A percentile compares a stretch with the other conserved stretches of the same genome.
These are phyloP conservation scores for Odontothrips loti DNA, from an alignment of 2,888 invertebrate genomes.

Conservation along the genomic window DNA sequence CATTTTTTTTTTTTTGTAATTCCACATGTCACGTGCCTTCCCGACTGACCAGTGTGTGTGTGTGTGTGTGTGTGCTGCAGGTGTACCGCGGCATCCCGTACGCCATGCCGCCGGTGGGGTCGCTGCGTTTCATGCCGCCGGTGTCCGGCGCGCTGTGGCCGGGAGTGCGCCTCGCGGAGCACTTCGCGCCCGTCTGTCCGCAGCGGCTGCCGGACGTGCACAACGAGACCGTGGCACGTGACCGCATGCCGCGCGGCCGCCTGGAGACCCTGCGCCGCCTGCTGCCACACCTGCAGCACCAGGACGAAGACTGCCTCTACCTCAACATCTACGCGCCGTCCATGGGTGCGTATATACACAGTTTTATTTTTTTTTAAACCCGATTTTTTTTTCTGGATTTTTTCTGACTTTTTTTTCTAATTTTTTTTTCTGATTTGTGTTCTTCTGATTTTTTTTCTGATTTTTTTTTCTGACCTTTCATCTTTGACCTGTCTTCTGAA, in stretches of 20 bases:
- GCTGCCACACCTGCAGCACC: slow-evolving; percentile 80
- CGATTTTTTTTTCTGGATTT: too few species aligned
- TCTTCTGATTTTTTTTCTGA: too few species aligned
- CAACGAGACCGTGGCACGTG: slow-evolving; percentile 77
- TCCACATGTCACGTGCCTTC: too few species aligned
- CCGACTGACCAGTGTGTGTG: not conserved
- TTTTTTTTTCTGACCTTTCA: too few species aligned
- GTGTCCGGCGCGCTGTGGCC: slow-evolving; percentile 90
- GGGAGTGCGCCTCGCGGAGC: slow-evolving; percentile 81
- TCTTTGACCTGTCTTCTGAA: too few species aligned
- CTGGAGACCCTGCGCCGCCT: slow-evolving; percentile 83
- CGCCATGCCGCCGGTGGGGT: slow-evolving; percentile 85
- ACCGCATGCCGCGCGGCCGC: slow-evolving; percentile 82
- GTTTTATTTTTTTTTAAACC: not conserved
- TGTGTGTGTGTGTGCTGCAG: slow-evolving; percentile 44
- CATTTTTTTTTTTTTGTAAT: too few species aligned
- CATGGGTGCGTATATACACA: slow-evolving; percentile 64
- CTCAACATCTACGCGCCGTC: slow-evolving; percentile 95
- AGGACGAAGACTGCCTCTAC: slow-evolving; percentile 95
- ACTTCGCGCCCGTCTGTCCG: slow-evolving; percentile 87
- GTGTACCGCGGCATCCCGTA: slow-evolving; percentile 92
- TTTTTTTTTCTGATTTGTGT: too few species aligned
- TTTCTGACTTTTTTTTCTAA: too few species aligned
- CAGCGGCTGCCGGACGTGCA: slow-evolving; percentile 82
- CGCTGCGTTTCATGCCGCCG: slow-evolving; percentile 92